Base-by-base conservation (phyloP, 2,888 invertebrate genomes). In the Ormyrus thymus region DNA sequence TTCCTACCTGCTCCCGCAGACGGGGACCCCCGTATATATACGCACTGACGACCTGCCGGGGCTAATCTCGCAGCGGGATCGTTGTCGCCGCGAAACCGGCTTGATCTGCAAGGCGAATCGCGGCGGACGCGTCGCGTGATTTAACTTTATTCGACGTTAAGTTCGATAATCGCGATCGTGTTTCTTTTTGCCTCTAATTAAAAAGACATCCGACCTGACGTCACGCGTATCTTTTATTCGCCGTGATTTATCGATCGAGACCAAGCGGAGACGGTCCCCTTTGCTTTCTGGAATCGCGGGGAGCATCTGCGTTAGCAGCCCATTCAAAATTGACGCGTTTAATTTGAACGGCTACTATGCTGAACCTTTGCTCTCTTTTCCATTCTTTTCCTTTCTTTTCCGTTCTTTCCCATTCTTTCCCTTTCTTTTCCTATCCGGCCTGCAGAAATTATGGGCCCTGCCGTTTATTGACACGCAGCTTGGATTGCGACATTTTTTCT, bases 81-180 rank as follows among this genome's bases (percentile, higher is more conserved):
- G 76, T 76, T 73, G 73, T 48, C 15, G 69, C 51, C 13, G 53
- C 53, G 15, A 66, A 65, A 71, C 71, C 77, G 77, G 72, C 77
- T 72, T 48, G 59, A 51, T 66, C 65, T 13, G 13, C 55, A 62
- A 50, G 43, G 29, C 46, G 62, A 46, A 64, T 45, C 46, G 51
- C 46, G 64, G 48, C 59, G 58, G 59, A 77, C 76, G 70, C 69
- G 71, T 79, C 76, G 68, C 75, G 78, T 81, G 76, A 79, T 79
- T 79, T 76, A 76, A 79, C 79, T 69, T 81, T 70, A 76, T 77
- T 81, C 76, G 78, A 81, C 81, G 78, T 81, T 78, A 81, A 81
- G 64, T 81, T 81, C 76, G 76, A 69, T 79, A 79, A 81, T 81
- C 81, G 78, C 70, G 80, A 80, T 80, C 78, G 62, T 62, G 66